phyloP scores from a whole-genome alignment of 30 jellyfish, hydroid and myxozoan genomes.

The Catostylus mosaicus region DNA sequence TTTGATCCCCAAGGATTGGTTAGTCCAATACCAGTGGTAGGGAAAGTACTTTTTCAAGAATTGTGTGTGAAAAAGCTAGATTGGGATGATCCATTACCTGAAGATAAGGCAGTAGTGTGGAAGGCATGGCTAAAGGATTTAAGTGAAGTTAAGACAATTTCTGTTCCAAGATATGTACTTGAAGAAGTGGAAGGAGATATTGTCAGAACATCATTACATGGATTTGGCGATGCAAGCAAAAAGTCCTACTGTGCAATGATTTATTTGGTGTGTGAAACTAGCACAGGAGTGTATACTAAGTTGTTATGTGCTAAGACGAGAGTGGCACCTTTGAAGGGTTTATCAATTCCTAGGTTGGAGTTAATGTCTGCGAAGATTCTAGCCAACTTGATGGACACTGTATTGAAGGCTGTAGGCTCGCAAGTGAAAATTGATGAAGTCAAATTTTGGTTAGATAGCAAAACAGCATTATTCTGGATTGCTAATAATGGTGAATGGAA shows the following conservation, averaged over 20 bases:
- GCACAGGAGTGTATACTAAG: constrained; percentile 7
- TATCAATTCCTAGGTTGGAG: no score
- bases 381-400: no score
- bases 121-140: constrained; percentile 26
- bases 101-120: constrained; percentile 25
- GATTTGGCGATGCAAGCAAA: constrained; percentile 68
- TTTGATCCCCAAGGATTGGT: background rate
- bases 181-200: constrained; percentile 44
- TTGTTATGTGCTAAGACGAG: no score
- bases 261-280: background rate
- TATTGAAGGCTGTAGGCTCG: no score
- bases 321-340: no score
- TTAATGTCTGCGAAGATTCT: no score
- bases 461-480: no score
- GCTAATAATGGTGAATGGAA: no score
- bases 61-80: constrained; percentile 11
- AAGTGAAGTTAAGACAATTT: background rate
- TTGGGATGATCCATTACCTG: constrained; percentile 57
- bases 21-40: background rate
- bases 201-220: constrained; percentile 27
- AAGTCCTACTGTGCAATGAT: constrained; percentile 23
- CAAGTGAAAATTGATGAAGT: no score
- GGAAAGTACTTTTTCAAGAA: constrained; percentile 28
- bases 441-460: no score
- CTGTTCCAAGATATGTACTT: constrained; percentile 27